Evolutionary conservation across 2,113 vertebrate genomes (phyloP).

Genomic region (Piprites chloris): DNA sequence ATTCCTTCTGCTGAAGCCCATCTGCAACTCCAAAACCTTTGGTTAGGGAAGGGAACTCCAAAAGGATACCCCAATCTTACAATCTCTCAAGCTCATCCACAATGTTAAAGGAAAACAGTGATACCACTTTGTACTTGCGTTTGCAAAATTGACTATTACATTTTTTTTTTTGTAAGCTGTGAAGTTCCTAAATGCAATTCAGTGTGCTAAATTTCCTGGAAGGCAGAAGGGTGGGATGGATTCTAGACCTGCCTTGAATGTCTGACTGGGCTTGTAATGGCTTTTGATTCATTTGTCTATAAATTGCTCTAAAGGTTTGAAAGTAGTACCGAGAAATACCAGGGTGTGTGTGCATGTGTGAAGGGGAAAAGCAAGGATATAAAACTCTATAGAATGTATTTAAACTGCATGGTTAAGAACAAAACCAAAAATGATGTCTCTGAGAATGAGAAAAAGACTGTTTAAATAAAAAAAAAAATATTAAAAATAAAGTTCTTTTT

Average conservation of each 20-base stretch:
- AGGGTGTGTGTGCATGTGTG: neutral
- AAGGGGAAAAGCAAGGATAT: neutral
- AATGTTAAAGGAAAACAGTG: neutral
- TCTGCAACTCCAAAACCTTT: neutral
- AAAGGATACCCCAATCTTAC: neutral
- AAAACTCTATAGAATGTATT: neutral
- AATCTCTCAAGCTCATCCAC: neutral
- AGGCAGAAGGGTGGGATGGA: neutral
- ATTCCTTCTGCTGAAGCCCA: neutral
- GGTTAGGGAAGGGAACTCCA: neutral
- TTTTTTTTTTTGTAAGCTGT: neutral
- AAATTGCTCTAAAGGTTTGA: neutral
- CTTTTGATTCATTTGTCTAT: neutral
- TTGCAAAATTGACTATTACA: neutral
- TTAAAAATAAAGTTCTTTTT: neutral
- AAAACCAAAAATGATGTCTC: neutral
- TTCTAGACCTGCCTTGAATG: neutral
- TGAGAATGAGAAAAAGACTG: fast-evolving
- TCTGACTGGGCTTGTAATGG: neutral
- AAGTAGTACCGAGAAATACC: neutral
- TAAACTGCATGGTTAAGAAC: neutral
- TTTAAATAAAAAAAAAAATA: neutral
- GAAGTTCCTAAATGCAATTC: neutral
- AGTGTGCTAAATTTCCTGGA: neutral
- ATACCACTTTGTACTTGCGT: neutral